Evolutionary conservation across 2,113 vertebrate genomes (phyloP).

Genomic region (Sigmodon hispidus): DNA sequence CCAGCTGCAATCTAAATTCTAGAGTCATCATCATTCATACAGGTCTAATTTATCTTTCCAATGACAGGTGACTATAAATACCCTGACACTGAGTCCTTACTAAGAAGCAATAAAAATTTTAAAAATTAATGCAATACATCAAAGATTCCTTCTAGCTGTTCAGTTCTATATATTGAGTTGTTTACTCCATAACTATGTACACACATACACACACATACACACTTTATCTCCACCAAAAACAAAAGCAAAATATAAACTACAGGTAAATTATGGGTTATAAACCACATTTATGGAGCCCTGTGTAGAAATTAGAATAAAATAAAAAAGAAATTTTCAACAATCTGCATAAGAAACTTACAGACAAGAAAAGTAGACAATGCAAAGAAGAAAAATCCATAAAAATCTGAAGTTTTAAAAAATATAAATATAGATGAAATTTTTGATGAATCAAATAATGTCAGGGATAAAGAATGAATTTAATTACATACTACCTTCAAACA

Average conservation of each 20-base stretch:
- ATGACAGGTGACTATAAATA: background rate
- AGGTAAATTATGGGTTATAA: background rate
- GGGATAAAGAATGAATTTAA: background rate
- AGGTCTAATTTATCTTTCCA: slow-evolving; percentile 2
- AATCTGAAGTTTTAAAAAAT: background rate
- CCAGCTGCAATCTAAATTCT: background rate
- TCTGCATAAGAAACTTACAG: background rate
- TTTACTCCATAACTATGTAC: background rate
- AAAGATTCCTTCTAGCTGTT: background rate
- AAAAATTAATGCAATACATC: background rate
- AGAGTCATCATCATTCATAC: background rate
- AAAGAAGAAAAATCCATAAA: background rate
- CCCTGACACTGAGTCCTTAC: background rate
- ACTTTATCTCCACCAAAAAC: background rate
- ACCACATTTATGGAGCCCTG: background rate
- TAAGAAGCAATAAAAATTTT: slow-evolving; percentile 1
- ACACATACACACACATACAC: no score
- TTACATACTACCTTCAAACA: background rate
- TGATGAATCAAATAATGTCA: background rate
- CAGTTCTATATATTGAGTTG: background rate
- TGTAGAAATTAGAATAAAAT: background rate
- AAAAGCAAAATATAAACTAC: slow-evolving; percentile 3
- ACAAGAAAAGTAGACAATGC: background rate
- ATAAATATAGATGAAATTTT: background rate
- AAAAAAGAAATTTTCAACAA: background rate